Percentiles rank a stretch among this genome's conserved stretches.
phyloP scores from a whole-genome alignment of 2,113 vertebrate species.

The Myrmecophaga tridactyla region DNA sequence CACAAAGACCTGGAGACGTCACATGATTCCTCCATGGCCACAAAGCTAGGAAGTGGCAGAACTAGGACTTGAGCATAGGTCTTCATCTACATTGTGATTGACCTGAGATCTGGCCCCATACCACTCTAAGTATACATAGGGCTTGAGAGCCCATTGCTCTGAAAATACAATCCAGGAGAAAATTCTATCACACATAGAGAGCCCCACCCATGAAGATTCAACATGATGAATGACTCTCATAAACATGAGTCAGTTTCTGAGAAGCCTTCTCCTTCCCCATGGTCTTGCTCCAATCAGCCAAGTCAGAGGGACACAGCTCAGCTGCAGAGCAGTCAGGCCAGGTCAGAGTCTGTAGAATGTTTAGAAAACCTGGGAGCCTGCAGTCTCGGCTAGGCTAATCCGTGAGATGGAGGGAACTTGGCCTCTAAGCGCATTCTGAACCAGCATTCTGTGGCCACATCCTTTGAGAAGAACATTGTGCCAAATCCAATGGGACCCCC shows the following conservation, averaged over 20 bases:
- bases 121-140: neutral
- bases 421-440: rapidly evolving
- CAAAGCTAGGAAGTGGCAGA: neutral
- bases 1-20: neutral
- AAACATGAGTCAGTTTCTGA: neutral
- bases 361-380: neutral
- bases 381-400: rapidly evolving
- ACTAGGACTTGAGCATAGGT: rapidly evolving
- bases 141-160: rapidly evolving
- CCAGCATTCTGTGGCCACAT: neutral
- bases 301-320: neutral
- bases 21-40: neutral
- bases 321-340: neutral
- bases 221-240: neutral
- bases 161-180: neutral
- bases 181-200: neutral
- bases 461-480: neutral
- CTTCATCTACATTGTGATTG: rapidly evolving
- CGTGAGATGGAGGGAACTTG: rapidly evolving
- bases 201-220: neutral
- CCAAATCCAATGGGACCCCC: neutral
- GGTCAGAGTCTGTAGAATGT: neutral
- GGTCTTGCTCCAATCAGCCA: neutral
- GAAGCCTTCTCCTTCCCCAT: neutral
- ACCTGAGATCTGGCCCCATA: neutral